Evolutionary conservation across 2,888 invertebrate species (phyloP), one percentile per base, ranked within the genome.

Genomic region (Rhingia rostrata): DNA sequence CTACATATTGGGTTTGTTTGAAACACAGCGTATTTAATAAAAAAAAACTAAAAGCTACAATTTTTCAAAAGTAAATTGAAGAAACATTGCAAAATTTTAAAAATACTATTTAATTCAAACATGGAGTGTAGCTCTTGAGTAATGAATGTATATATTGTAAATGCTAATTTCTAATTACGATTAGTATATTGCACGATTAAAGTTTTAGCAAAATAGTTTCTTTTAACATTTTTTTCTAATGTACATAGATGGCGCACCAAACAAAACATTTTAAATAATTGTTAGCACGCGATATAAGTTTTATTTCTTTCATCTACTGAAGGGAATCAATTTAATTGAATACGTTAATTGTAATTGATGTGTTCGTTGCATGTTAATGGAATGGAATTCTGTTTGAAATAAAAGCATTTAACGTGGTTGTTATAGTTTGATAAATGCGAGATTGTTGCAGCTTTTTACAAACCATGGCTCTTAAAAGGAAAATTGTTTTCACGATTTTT

Each of bases 361-460:
- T 67, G 79, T 83, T 83, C 83, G 83, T 83, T 83, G 83, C 73
- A 69, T 83, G 30, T 47, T 60, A 83, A 64, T 83, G 83, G 83
- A 83, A 73, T 78, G 83, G 83, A 79, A 64, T 74, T 39, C 22
- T 56, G 61, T 47, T 60, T 54, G n/a, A 77, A 47, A 41, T 14
- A 67, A 53, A 37, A n/a, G 10, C 3, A 58, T 49, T 39, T 49
- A 49, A 47, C 30, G 22, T 45, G 30, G 1, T 10, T 49, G 9
- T 49, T 49, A 9, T 9, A 6, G 45, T 33, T 45, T 22, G 14
- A 35, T 47, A 37, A 47, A 47, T 63, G 47, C 47, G 47, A 49
- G 22, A 2, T 22, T 22, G 2, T 22, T 22, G 22, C 22, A 22
- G 22, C 22, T 2, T 22, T 22, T 2, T 2, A 22, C 22, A 22